Base-by-base conservation (phyloP, 2,888 invertebrate genomes). In the Pristionchus entomophagus region DNA sequence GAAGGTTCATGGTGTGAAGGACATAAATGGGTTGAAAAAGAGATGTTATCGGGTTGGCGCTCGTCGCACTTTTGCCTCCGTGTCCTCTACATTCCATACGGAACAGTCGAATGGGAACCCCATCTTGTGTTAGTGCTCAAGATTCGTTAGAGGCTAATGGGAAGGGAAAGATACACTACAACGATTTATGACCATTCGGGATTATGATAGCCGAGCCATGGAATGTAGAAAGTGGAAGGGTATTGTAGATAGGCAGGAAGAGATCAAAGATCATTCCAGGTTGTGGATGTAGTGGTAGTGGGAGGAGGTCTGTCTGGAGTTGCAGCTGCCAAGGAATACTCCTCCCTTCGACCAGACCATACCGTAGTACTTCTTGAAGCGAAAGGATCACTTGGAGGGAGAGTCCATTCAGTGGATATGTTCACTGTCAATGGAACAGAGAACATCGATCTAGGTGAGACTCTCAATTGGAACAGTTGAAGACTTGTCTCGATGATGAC, bases 381-480 rank as follows among this genome's bases (percentile, higher is more conserved):
- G 12, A 26, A 19, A 35, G 6, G 35, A 32, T n/a, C 17, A 77
- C 82, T 88, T 4, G 90, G 90, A 19, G 90, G 90, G 17, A 78
- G 89, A 73, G 86, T 90, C 49, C 86, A 89, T 65, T 88, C 89
- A 10, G 77, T 87, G 17, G 89, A 87, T 22, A 89, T 90, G 89
- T 87, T 88, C 78, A 90, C 89, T 0, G 83, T 88, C 26, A 89
- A 87, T 83, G 89, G 88, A n/a, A 88, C 89, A 6, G 88, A 88
- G 35, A 87, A 86, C 73, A 65, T 90, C 14, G 90, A 90, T 65
- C 85, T 88, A 5, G 88, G 87, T 87, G 32, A 32, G 59, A n/a
- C 12, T 1, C 35, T 26, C 26, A 51, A 8, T 80, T 8, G 45
- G 45, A 45, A 45, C 8, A 14, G 45, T 10, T 6, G 14, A 45